These are phyloP conservation scores for Tolypeutes matacus DNA, from an alignment of 2,797 vertebrate genomes.

Conservation along the genomic window DNA sequence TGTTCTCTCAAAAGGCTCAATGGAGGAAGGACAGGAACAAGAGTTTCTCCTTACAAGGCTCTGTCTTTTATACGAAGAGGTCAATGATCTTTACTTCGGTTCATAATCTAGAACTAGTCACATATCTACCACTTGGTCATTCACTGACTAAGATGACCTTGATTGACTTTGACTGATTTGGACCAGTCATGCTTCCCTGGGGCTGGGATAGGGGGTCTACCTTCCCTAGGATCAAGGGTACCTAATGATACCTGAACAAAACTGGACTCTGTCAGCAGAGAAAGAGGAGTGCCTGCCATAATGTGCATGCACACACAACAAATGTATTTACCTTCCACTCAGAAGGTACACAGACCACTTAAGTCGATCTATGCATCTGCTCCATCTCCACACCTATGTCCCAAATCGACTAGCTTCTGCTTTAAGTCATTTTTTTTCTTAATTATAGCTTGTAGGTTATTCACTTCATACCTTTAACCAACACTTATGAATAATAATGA, in stretches of 20 bases:
- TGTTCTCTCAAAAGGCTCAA: not conserved
- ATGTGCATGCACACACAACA: not conserved
- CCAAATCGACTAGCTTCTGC: not conserved
- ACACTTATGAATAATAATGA: not conserved
- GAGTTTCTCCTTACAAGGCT: not conserved
- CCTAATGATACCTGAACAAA: not conserved
- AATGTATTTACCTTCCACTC: not conserved
- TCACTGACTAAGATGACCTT: not conserved
- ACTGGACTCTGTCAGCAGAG: not conserved
- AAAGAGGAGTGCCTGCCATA: not conserved
- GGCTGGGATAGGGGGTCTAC: not conserved
- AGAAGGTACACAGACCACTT: not conserved
- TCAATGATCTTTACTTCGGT: not conserved
- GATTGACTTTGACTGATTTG: conserved; percentile 26
- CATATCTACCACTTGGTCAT: not conserved
- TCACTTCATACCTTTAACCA: conserved; percentile 17
- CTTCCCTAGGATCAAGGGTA: not conserved
- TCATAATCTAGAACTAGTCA: not conserved
- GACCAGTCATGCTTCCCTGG: not conserved
- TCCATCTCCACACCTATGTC: not conserved
- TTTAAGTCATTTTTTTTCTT: conserved; percentile 6
- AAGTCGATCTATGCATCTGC: not conserved
- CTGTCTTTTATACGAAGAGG: not conserved
- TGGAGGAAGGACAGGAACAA: not conserved
- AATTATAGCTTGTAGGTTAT: not conserved